phyloP scores from a whole-genome alignment of 2,888 invertebrate genomes.

The Ophioninae sp. region DNA sequence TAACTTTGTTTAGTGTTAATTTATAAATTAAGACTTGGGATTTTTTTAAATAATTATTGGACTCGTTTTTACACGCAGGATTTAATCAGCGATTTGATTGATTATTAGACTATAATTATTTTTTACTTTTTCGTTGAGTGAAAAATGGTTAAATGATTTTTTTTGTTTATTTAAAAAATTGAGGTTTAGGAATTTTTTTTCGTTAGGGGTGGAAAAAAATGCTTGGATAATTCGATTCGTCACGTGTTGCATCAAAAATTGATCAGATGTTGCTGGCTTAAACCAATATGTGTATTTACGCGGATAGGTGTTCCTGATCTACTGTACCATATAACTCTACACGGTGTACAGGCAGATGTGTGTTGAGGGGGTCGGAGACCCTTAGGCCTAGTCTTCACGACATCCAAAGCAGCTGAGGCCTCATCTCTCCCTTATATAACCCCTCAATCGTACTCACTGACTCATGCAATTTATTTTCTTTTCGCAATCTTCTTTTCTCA shows the following conservation, averaged over 20 bases:
- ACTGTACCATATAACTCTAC: constrained; percentile 39
- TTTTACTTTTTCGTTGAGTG: too few relatives aligned
- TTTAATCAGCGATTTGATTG: too few relatives aligned
- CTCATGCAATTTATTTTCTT: constrained; percentile 41
- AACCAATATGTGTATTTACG: constrained; percentile 29
- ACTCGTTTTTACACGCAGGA: too few relatives aligned
- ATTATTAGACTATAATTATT: too few relatives aligned
- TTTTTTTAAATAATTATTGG: too few relatives aligned
- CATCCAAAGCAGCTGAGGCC: constrained; percentile 62
- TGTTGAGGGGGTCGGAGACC: constrained; percentile 72
- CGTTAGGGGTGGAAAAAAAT: not conserved
- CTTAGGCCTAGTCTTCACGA: constrained; percentile 68
- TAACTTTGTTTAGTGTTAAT: not conserved
- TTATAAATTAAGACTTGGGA: not conserved
- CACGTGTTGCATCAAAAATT: constrained; percentile 57
- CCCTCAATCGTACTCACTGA: constrained; percentile 40
- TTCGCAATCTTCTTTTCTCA: constrained; percentile 16
- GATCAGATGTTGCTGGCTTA: constrained; percentile 38
- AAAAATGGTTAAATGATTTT: too few relatives aligned
- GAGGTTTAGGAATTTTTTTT: constrained; percentile 11
- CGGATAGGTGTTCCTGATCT: constrained; percentile 43
- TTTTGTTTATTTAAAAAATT: too few relatives aligned
- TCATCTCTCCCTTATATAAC: constrained; percentile 27
- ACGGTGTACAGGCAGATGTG: constrained; percentile 69
- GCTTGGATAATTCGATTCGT: constrained; percentile 20